Base-by-base conservation (phyloP, 2,888 invertebrate species). In the Bedellia somnulentella region DNA sequence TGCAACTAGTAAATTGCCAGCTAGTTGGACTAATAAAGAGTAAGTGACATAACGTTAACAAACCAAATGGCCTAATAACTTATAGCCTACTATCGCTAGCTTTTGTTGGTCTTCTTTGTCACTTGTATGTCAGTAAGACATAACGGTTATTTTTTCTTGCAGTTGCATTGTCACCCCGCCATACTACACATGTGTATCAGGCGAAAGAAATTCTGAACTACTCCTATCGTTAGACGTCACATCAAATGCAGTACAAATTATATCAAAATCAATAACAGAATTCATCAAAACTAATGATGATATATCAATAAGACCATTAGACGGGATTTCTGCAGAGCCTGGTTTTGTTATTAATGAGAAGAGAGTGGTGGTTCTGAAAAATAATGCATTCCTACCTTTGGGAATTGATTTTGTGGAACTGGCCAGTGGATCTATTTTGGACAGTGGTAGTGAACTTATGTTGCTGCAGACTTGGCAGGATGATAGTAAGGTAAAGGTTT, bases 181-280 rank as follows among this genome's bases (percentile, higher is more conserved):
- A 4, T 82, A 81, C 52, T 84, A 83, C 54, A 79, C 80, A 4
- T 90, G 89, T 43, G 41, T 83, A 14, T 81, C 82, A 1, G 78
- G 75, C 9, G 58, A 55, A 4, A 35, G 35, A 8, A 63, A 61
- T 31, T 63, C 58, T 12, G 58, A 78, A 35, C 68, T 82, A 35
- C 49, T 89, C 11, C 71, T 84, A 17, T 79, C 83, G 6, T 47
- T 87, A 13, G 81, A 89, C 47, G 60, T 88, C 6, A 68, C 77
- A 2, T 71, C 80, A 1, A 57, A 76, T 24, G 66, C 71, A 0
- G 56, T 78, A 1, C 66, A 79, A 36, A 56, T 75, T 25, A 63
- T 78, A 38, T 59, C 67, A 40, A 71, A 75, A 43, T 64, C 71
- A 5, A 45, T 83, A 18, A 49, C 59, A 1, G 54, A 60, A 26